Base-by-base conservation (phyloP, 1,140 invertebrate species). In the Apis florea region DNA sequence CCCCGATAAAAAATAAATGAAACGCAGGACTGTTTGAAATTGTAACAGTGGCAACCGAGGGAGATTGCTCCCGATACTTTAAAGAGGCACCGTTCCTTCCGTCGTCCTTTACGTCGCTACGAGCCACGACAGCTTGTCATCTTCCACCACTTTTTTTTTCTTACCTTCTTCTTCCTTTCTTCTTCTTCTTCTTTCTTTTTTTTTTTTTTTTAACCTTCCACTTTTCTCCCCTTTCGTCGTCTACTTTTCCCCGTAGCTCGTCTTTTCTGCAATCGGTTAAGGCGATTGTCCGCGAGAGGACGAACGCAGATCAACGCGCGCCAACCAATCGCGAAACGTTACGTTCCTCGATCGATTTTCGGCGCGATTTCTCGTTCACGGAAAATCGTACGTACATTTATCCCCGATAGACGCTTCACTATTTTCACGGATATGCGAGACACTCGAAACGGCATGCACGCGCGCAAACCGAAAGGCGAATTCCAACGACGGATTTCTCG, bases 1-100 rank as follows among this genome's bases (percentile, higher is more conserved):
- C 84, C 74, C 86, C 87, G 88, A 89, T 89, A 89, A 89, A 89
- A 89, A 89, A 89, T 85, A 89, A 89, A 89, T 89, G 87, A 89
- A 88, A 86, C 79, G 71, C 83, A 87, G 87, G 86, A 87, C 88
- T 89, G 87, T 87, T 89, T 88, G 88, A 89, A 89, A 89, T 89
- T 89, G 88, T 89, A 89, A 89, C 88, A 89, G 87, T 87, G 85
- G 88, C 85, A 82, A 85, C 85, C 76, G 67, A 53, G 66, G 61
- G 74, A 73, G 79, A 74, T 88, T 68, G 74, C 87, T 85, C 73
- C 77, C 81, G 85, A 88, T 86, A 88, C 84, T 88, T 88, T 88
- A 88, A 88, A 85, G 87, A 88, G 87, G 77, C 80, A 83, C 80
- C 80, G 64, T 81, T 85, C 74, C 83, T 88, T 82, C 71, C 70